phyloP scores from a whole-genome alignment of 2,797 vertebrate genomes.

The Xenops minutus region DNA sequence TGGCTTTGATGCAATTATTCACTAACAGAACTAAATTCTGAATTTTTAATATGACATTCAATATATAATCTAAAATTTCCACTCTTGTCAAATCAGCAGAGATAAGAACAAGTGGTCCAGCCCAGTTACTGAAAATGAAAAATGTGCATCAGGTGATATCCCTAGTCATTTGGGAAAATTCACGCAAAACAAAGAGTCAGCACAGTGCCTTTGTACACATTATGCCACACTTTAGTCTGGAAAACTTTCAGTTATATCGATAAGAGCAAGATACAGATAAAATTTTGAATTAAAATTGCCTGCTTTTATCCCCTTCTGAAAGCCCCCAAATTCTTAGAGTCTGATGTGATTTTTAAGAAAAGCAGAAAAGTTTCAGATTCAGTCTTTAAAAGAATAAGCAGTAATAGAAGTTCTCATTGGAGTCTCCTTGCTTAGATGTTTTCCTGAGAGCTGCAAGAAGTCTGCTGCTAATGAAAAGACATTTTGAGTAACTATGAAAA shows the following conservation, averaged over 20 bases:
- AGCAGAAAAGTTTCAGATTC: background rate
- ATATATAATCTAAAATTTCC: background rate
- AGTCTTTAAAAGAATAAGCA: background rate
- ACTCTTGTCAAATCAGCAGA: background rate
- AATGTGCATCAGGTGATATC: background rate
- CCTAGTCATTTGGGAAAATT: background rate
- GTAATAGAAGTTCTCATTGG: background rate
- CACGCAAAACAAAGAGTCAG: background rate
- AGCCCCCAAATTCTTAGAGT: background rate
- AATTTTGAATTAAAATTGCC: background rate
- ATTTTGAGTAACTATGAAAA: background rate
- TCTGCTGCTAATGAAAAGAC: background rate
- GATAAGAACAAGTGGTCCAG: background rate
- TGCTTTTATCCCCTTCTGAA: background rate
- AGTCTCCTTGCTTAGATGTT: background rate
- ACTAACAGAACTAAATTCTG: background rate
- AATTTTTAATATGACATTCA: background rate
- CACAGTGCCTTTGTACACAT: background rate
- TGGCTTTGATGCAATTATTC: background rate
- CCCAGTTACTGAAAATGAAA: background rate
- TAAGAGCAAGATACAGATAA: background rate
- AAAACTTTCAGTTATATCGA: background rate
- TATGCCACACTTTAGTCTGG: background rate
- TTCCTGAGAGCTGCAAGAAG: background rate
- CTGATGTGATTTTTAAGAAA: background rate